phyloP scores from a whole-genome alignment of 2,888 invertebrate genomes.

The Apamea anceps region DNA sequence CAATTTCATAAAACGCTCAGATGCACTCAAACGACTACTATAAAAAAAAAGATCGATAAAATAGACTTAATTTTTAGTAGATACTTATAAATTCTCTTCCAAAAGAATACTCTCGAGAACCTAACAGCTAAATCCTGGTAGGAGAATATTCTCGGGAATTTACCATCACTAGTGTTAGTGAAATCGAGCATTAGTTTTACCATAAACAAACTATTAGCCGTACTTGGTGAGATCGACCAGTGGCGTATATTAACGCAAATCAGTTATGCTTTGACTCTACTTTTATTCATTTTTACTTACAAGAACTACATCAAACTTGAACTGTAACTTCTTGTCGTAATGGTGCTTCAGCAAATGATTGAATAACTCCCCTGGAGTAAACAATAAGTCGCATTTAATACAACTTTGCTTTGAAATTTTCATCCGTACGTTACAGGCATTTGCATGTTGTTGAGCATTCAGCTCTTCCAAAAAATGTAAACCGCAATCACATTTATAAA shows the following conservation, averaged over 20 bases:
- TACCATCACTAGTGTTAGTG: not conserved
- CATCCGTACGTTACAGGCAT: slow-evolving; percentile 69
- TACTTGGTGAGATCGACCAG: not conserved
- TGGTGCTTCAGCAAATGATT: slow-evolving; percentile 81
- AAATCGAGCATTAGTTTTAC: not conserved
- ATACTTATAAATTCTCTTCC: not conserved
- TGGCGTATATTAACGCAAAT: not conserved
- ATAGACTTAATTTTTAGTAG: not conserved
- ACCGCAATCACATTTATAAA: slow-evolving; percentile 82
- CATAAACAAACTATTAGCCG: not conserved
- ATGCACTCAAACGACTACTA: not conserved
- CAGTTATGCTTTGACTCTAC: not conserved
- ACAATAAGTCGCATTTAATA: slow-evolving; percentile 80
- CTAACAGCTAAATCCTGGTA: not conserved
- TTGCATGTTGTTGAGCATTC: slow-evolving; percentile 72
- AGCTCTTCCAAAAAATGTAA: slow-evolving; percentile 77
- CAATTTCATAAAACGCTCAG: not conserved
- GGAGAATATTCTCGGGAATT: not conserved
- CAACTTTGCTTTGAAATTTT: slow-evolving; percentile 77
- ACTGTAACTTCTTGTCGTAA: slow-evolving; percentile 73
- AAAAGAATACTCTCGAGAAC: not conserved
- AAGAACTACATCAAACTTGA: slow-evolving; percentile 73
- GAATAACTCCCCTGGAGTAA: slow-evolving; percentile 79
- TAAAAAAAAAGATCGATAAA: not conserved
- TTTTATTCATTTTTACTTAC: slow-evolving; percentile 50